A percentile compares a stretch with the other conserved stretches of the same genome.
These are phyloP conservation scores for Parapristionchus giblindavisi DNA, from an alignment of 2,888 invertebrate species.

Conservation along the genomic window DNA sequence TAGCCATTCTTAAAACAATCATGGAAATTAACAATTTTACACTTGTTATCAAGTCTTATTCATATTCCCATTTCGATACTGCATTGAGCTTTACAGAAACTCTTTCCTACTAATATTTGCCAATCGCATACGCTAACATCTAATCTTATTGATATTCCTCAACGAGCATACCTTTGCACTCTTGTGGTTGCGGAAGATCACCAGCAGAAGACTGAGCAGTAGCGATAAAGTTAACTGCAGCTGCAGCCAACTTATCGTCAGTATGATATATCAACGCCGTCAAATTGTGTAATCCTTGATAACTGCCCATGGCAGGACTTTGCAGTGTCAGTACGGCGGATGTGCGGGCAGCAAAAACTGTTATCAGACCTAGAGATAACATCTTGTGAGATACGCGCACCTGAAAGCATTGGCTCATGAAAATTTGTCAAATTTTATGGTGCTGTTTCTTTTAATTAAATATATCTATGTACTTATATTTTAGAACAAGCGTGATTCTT, in stretches of 20 bases:
- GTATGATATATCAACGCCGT: conserved; percentile 23
- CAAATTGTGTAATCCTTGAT: background rate
- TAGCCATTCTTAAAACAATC: conserved; percentile 28
- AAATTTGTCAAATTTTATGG: too few species aligned
- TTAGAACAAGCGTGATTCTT: too few species aligned
- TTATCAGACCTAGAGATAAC: conserved; percentile 6
- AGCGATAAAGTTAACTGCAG: conserved; percentile 28
- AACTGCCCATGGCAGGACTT: background rate
- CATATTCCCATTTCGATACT: too few species aligned
- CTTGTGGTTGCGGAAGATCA: background rate
- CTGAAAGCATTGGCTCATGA: conserved; percentile 2
- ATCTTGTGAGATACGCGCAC: conserved; percentile 37
- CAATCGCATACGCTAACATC: too few species aligned
- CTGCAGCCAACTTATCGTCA: conserved; percentile 20
- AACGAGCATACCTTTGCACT: conserved; percentile 13
- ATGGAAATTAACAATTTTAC: too few species aligned
- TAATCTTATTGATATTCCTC: too few species aligned
- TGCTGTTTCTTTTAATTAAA: too few species aligned
- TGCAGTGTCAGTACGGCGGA: background rate
- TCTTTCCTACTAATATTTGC: background rate
- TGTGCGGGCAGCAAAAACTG: conserved; percentile 2
- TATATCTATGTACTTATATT: too few species aligned
- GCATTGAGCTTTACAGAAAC: too few species aligned
- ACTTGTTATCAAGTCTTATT: too few species aligned
- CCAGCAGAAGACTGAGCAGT: conserved; percentile 23